Conservation (phyloP, 2,113 vertebrate genomes). For the Nothobranchius kuhntae region DNA sequence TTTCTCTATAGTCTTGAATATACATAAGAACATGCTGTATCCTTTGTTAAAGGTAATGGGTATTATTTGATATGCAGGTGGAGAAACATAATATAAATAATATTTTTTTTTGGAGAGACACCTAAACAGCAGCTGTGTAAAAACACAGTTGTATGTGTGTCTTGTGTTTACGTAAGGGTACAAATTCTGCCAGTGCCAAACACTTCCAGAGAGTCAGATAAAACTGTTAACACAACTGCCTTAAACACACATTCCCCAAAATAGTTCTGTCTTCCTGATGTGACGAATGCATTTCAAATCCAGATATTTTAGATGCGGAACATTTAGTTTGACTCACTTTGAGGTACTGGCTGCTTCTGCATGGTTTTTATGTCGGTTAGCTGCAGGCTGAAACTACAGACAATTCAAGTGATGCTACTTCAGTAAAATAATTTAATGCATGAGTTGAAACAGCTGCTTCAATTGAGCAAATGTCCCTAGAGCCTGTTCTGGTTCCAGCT, state of each 20-base stretch:
- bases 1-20: constrained; percentile 7
- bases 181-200: constrained; percentile 5
- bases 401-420: background rate
- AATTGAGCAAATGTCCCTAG: background rate
- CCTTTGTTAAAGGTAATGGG: background rate
- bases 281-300: background rate
- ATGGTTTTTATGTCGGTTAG: background rate
- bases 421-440: background rate
- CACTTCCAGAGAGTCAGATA: constrained; percentile 15
- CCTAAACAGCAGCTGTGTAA: background rate
- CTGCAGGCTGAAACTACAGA: background rate
- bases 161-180: constrained; percentile 7
- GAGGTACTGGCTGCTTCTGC: background rate
- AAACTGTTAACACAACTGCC: constrained; percentile 21
- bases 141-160: background rate
- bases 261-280: background rate
- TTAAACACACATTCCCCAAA: background rate
- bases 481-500: too few species aligned
- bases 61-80: background rate
- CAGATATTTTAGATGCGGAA: background rate
- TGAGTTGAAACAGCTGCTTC: background rate
- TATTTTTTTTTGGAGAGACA: constrained; percentile 6
- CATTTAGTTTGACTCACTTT: background rate
- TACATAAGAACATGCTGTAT: too few species aligned
- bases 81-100: background rate